Percentiles rank a stretch among this genome's conserved stretches.
phyloP scores from a whole-genome alignment of 2,797 vertebrate genomes.

The Crotalus adamanteus region DNA sequence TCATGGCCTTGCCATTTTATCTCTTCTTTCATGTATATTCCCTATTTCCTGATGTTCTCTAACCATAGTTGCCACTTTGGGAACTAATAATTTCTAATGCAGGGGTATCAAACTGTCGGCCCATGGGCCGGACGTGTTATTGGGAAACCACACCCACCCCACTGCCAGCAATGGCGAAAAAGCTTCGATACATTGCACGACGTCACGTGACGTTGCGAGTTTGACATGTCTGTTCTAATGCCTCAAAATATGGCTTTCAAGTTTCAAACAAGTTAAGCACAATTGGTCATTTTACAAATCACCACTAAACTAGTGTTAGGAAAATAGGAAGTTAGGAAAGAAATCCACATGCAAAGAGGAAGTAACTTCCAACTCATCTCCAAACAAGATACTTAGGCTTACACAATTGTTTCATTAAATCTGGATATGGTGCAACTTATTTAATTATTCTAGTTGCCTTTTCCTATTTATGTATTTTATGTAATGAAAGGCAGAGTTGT shows the following conservation, averaged over 20 bases:
- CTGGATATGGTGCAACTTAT: too few species aligned
- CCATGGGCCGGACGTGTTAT: too few species aligned
- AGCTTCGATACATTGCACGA: too few species aligned
- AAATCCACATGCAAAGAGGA: neutral
- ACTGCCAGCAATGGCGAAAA: too few species aligned
- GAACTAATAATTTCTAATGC: neutral
- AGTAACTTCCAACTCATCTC: neutral
- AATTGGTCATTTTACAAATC: neutral
- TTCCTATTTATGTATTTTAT: constrained; percentile 49
- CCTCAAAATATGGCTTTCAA: neutral
- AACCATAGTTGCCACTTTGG: neutral
- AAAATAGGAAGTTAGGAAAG: neutral
- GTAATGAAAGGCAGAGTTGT: constrained; percentile 36
- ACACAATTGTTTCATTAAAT: neutral
- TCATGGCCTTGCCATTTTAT: neutral
- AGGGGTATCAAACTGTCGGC: too few species aligned
- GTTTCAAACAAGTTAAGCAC: neutral
- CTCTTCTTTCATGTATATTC: neutral
- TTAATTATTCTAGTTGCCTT: constrained; percentile 11
- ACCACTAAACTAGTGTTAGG: neutral
- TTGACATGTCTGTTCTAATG: too few species aligned
- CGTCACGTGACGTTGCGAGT: too few species aligned
- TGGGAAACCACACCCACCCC: too few species aligned
- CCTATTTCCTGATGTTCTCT: neutral
- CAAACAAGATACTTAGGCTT: neutral